Percentiles rank a stretch among this genome's conserved stretches.
Conservation (phyloP, 2,888 invertebrate genomes). For the Seladonia tumulorum region DNA sequence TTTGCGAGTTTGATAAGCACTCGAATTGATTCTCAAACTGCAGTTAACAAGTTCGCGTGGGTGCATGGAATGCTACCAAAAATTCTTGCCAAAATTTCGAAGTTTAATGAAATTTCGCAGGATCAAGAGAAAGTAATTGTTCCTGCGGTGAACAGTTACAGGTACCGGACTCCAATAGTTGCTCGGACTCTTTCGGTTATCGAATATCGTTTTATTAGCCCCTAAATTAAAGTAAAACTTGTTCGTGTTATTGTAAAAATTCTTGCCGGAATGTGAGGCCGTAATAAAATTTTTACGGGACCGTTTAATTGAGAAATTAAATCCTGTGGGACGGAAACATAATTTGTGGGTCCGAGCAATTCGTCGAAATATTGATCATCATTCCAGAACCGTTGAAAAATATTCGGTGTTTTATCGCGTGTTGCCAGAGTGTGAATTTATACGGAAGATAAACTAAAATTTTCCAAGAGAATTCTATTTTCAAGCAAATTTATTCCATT, state of each 20-base stretch:
- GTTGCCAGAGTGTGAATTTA: not conserved
- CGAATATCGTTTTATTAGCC: not conserved
- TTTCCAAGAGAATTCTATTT: not conserved
- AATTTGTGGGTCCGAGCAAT: not conserved
- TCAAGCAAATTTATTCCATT: not conserved
- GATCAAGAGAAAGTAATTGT: not conserved
- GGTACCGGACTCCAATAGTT: not conserved
- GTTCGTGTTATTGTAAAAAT: not conserved
- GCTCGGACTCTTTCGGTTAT: not conserved
- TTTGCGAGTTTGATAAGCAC: too few species aligned
- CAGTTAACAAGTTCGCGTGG: too few species aligned
- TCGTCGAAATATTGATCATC: too few species aligned
- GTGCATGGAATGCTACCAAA: not conserved
- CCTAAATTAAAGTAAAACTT: not conserved
- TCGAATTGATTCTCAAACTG: not conserved
- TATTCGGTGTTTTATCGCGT: not conserved
- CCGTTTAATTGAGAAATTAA: not conserved
- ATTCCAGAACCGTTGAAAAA: not conserved
- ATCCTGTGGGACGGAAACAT: not conserved
- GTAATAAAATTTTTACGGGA: not conserved
- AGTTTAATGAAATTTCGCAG: not conserved
- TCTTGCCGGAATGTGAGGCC: not conserved
- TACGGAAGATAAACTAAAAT: not conserved
- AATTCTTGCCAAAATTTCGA: not conserved
- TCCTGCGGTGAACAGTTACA: not conserved